Percentiles rank a stretch among this genome's conserved stretches.
phyloP scores from a whole-genome alignment of 2,888 invertebrate genomes.

The Eledona agricola region DNA sequence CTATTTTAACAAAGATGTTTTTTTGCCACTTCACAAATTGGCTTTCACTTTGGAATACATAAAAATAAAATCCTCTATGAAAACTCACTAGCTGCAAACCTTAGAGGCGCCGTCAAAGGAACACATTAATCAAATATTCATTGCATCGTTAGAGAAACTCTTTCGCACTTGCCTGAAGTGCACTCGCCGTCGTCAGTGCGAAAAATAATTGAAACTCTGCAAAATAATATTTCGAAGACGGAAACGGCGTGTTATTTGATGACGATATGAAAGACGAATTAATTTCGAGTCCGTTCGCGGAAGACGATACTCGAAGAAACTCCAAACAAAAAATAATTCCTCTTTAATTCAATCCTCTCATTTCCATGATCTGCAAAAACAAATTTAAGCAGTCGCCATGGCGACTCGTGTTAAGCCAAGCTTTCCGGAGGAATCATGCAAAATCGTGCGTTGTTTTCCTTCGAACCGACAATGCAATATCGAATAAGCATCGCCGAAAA shows the following conservation, averaged over 20 bases:
- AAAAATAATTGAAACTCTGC: slow-evolving; percentile 44
- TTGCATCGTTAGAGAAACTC: slow-evolving; percentile 44
- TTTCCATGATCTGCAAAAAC: slow-evolving; percentile 31
- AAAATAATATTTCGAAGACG: slow-evolving; percentile 30
- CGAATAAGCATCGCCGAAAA: slow-evolving; percentile 24
- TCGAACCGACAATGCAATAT: no score
- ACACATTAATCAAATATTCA: slow-evolving; percentile 45
- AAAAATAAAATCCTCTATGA: slow-evolving; percentile 34
- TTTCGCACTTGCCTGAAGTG: slow-evolving; percentile 36
- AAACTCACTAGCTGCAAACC: slow-evolving; percentile 38
- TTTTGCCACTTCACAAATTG: no score
- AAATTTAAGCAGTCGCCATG: no score
- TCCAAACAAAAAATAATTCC: slow-evolving; percentile 4
- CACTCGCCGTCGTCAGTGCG: slow-evolving; percentile 23
- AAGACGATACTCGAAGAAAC: not conserved
- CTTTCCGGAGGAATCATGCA: slow-evolving; percentile 8
- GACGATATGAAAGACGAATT: no score
- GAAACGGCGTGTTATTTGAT: not conserved
- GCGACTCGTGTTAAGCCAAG: no score
- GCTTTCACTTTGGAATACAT: slow-evolving; percentile 18
- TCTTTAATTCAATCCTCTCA: slow-evolving; percentile 16
- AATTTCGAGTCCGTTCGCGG: not conserved
- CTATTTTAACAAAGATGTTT: no score
- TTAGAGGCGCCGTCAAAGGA: slow-evolving; percentile 40
- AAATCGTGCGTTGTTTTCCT: no score